Conservation (phyloP, 2,888 invertebrate species). For the Ariolimax columbianus region DNA sequence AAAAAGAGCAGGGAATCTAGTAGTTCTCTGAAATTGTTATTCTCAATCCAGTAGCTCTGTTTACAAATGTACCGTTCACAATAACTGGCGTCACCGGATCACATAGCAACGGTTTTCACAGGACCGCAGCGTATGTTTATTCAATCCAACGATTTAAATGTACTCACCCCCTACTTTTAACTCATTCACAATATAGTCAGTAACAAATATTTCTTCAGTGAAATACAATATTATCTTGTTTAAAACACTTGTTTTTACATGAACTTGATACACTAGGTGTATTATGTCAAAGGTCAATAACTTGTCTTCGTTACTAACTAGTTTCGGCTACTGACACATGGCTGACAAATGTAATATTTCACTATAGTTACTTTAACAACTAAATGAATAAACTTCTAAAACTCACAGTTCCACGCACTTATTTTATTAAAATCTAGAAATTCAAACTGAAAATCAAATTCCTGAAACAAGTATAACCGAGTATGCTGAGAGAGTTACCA, state of each 20-base stretch:
- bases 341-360: not conserved
- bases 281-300: not conserved
- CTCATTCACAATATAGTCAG: too few relatives aligned
- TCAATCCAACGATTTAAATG: not conserved
- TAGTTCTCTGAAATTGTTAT: too few relatives aligned
- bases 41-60: not conserved
- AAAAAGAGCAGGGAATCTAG: not conserved
- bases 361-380: not conserved
- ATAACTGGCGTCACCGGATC: slow-evolving; percentile 24
- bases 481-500: not conserved
- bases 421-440: not conserved
- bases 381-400: too few relatives aligned
- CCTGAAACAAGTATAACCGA: not conserved
- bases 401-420: not conserved
- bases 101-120: slow-evolving; percentile 50
- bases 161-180: too few relatives aligned
- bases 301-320: not conserved
- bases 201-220: too few relatives aligned
- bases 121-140: slow-evolving; percentile 26
- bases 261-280: not conserved
- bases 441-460: not conserved
- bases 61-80: not conserved
- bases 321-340: not conserved
- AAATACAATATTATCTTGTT: too few relatives aligned
- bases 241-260: not conserved